Evolutionary conservation across 2,888 invertebrate genomes (phyloP).

Genomic region (Pachydiplax longipennis): DNA sequence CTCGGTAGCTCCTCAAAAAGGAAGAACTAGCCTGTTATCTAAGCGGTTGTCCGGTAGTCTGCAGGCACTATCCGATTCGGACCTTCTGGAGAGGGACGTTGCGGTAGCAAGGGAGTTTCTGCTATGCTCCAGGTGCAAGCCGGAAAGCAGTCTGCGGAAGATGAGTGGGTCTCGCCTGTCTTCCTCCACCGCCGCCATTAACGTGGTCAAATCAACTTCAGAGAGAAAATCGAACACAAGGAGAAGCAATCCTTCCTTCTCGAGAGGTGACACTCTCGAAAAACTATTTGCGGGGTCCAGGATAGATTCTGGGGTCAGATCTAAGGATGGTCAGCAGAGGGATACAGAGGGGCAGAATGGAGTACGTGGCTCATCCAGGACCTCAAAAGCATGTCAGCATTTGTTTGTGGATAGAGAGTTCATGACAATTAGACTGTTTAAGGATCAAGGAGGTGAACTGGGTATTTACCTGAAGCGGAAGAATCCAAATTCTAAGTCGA

Average conservation of each 20-base stretch:
- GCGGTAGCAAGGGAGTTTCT: constrained; percentile 11
- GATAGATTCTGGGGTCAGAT: neutral
- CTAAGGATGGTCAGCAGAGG: neutral
- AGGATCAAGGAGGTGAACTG: constrained; percentile 54
- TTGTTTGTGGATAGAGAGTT: constrained; percentile 53
- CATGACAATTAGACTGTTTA: constrained; percentile 54
- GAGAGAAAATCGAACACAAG: neutral
- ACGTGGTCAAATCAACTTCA: constrained; percentile 19
- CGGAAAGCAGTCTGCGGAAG: constrained; percentile 18
- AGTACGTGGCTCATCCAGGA: neutral
- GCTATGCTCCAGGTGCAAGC: constrained; percentile 47
- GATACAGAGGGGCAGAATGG: constrained; percentile 3
- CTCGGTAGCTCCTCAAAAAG: neutral
- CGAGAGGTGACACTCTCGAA: constrained; percentile 3
- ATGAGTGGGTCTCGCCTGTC: constrained; percentile 20
- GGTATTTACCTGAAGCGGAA: constrained; percentile 55
- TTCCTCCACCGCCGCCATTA: constrained; percentile 23
- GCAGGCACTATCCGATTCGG: constrained; percentile 3
- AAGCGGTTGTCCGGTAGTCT: constrained; percentile 10
- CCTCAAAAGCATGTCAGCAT: neutral
- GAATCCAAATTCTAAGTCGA: constrained; percentile 52
- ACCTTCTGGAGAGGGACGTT: constrained; percentile 4
- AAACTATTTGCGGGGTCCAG: constrained; percentile 12
- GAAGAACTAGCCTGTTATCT: neutral
- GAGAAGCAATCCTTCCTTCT: neutral